Evolutionary conservation across 2,113 vertebrate genomes (phyloP), one percentile per base, ranked within the genome.

Genomic region (Strix aluco): DNA sequence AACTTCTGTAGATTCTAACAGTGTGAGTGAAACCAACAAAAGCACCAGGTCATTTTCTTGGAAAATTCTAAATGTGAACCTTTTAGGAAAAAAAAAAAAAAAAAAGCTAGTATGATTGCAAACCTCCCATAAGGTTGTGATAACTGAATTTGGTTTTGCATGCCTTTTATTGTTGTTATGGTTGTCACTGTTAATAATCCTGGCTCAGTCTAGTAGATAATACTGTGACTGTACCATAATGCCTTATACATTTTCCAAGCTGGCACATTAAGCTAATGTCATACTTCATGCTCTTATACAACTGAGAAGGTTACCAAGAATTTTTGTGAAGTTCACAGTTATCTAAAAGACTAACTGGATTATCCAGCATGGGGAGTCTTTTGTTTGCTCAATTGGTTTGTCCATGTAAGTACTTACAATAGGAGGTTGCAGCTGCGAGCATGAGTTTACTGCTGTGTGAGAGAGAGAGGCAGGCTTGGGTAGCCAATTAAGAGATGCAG

Each of bases 331-430:
- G 30, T 71, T 86, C 38, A 65, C 13, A 94, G 77, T 92, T 91
- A 90, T 82, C 92, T 94, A 93, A 81, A 82, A 92, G 77, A 59
- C 92, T 95, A 96, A 96, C 87, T 93, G 84, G 77, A 91, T 97
- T 95, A 92, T 69, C 55, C 49, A 81, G 57, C 59, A 38, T 44
- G 40, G 42, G 23, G 58, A 93, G 52, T 13, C 88, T 94, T 94
- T 95, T 93, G 54, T 93, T 69, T 94, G 26, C 38, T 82, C 21
- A 6, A 74, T 84, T 93, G 85, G n/a, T 93, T 97, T 91, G 65
- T 52, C 81, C 49, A 32, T 81, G 17, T 91, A 86, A 57, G 47
- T 66, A 38, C 87, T 77, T 75, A 71, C 83, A 94, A 80, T 3
- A 88, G 67, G 51, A 87, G 69, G 72, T 46, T 73, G 34, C 71